Evolutionary conservation across 2,113 vertebrate species (phyloP).

Genomic region (Calonectris borealis): DNA sequence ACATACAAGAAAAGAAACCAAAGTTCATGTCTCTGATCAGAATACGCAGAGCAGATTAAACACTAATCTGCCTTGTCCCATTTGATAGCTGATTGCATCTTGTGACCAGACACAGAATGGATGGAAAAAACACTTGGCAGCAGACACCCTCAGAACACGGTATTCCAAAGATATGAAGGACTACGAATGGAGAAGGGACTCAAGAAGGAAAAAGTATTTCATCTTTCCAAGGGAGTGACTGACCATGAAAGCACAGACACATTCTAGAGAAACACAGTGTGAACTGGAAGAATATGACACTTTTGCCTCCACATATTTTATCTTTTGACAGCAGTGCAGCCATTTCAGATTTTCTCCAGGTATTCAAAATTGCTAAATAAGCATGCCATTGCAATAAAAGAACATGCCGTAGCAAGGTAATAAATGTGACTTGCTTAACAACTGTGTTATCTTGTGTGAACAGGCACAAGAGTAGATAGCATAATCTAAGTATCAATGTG

Average conservation of each 20-base stretch:
- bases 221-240: not conserved
- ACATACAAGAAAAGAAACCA: not conserved
- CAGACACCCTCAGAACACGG: not conserved
- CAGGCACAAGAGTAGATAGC: not conserved
- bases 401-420: not conserved
- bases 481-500: not conserved
- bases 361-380: not conserved
- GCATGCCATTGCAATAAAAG: not conserved
- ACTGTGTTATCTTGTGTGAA: not conserved
- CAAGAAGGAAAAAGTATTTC: not conserved
- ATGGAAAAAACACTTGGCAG: not conserved
- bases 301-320: not conserved
- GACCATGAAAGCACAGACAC: not conserved
- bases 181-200: not conserved
- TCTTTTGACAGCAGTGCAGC: not conserved
- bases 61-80: not conserved
- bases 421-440: constrained; percentile 23
- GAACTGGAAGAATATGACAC: not conserved
- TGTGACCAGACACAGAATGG: not conserved
- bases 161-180: not conserved
- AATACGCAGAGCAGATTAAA: not conserved
- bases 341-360: constrained; percentile 15
- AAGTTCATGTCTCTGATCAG: not conserved
- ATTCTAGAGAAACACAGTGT: not conserved
- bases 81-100: not conserved